Percentiles rank a stretch among this genome's conserved stretches.
phyloP scores from a whole-genome alignment of 2,888 invertebrate genomes.

The Pristionchus mayeri region DNA sequence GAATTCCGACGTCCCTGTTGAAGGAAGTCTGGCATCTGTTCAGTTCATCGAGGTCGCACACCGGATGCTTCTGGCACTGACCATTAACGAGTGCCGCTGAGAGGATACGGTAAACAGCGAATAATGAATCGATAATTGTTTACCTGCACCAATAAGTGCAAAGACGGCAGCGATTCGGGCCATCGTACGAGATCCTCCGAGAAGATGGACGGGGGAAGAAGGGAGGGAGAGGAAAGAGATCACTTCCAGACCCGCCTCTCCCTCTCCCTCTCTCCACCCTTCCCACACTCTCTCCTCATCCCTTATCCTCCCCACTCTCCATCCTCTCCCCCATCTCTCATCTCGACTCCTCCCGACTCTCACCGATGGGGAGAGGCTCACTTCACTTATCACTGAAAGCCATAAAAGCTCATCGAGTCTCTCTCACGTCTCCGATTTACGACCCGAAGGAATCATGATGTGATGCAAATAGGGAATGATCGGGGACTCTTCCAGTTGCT shows the following conservation, averaged over 20 bases:
- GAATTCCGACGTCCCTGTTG: slow-evolving; percentile 25
- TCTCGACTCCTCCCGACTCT: background rate
- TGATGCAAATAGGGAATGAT: slow-evolving; percentile 44
- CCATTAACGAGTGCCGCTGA: slow-evolving; percentile 10
- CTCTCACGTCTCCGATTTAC: slow-evolving; percentile 46
- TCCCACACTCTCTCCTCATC: background rate
- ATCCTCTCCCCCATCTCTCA: background rate
- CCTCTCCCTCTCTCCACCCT: slow-evolving; percentile 3
- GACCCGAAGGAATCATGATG: slow-evolving; percentile 45
- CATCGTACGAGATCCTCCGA: slow-evolving; percentile 37
- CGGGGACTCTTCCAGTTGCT: slow-evolving; percentile 40
- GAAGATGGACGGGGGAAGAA: background rate
- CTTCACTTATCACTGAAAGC: slow-evolving; percentile 43
- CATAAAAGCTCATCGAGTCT: slow-evolving; percentile 24
- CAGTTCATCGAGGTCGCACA: slow-evolving; percentile 30
- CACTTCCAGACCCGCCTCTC: slow-evolving; percentile 34
- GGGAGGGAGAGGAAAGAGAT: background rate
- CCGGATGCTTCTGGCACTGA: slow-evolving; percentile 28
- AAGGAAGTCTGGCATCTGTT: slow-evolving; percentile 31
- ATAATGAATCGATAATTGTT: background rate
- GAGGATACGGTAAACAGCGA: background rate
- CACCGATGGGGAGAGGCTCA: background rate
- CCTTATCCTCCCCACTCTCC: slow-evolving; percentile 1
- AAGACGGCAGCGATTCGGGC: slow-evolving; percentile 29
- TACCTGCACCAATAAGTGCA: background rate